Base-by-base conservation (phyloP, 2,888 invertebrate species). In the Oligia latruncula region DNA sequence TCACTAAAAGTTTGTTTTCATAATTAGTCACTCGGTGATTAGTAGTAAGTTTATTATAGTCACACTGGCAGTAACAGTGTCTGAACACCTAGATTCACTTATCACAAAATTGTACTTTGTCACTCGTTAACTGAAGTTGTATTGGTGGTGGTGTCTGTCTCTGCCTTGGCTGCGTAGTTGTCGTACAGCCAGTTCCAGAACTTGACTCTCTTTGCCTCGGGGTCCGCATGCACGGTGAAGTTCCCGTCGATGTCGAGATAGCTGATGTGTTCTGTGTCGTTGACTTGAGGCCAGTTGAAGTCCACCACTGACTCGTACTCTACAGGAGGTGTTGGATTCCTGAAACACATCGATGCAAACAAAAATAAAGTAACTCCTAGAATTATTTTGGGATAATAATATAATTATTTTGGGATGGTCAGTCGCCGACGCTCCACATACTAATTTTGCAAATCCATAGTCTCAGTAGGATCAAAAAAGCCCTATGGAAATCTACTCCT, bases 111-210 rank as follows among this genome's bases (percentile, higher is more conserved):
- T 75, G 84, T 84, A 74, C 70, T 64, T 43, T 46, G 66, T 87
- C 83, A 88, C 76, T 87, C 74, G 62, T 35, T 77, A 67, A 74
- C 62, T 58, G 49, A 55, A 8, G 85, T 82, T 55, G 77, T 75
- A 74, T 89, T 93, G 82, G 88, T 75, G 86, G 64, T 23, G 40
- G 67, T 23, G 40, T 43, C 85, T 23, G 52, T 29, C 13, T 81
- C 64, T 86, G 70, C 52, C 46, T 83, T 90, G 64, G 64, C 85
- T 46, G 91, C 92, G 85, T 94, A 95, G 89, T 93, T 95, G 29
- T 96, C 94, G 81, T 95, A 96, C 2, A 96, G 93, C 94, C 93
- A 93, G 92, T 97, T 97, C 97, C 97, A 97, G 92, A 97, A 97
- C 40, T 94, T 94, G 64, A 97, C 94, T 58, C 97, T 94, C 82